Base-by-base conservation (phyloP, 2,888 invertebrate species). In the Acleris holmiana region DNA sequence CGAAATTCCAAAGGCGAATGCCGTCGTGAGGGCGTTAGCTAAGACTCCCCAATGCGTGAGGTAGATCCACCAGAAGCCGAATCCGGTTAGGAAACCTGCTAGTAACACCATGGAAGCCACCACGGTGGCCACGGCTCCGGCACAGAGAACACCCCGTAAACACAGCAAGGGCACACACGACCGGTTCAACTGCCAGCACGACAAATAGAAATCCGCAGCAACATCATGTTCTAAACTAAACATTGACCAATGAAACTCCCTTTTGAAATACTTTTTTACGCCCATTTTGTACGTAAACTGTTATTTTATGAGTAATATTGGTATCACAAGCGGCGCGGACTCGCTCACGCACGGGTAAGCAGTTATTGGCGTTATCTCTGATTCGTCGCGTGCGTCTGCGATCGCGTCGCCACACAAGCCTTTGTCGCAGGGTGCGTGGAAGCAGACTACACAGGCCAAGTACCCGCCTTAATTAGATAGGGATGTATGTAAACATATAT, bases 11-110 rank as follows among this genome's bases (percentile, higher is more conserved):
- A 82, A 77, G 4, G 80, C 88, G 21, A 85, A 74, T 41, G 78
- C 83, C 17, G 86, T 73, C 6, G 86, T 76, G 0, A 81, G 61
- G 5, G 85, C 78, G 46, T 85, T 88, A 1, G 86, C 69, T 0
- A 86, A 0, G 0, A 91, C 62, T 1, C 91, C 91, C 91, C 91
- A 91, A 66, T 89, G 88, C 13, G 91, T 91, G 71, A 91, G 71
- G 58, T 79, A 91, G 67, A 89, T 83, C n/a, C 79, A 79, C 90
- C 89, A 90, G 57, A 70, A 76, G 0, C 74, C 74, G 0, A 78
- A 66, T 0, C 56, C 21, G 4, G 73, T 53, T 0, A 56, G n/a
- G 7, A 19, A 19, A 1, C 62, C 40, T 3, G 75, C 79, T 19
- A 89, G 40, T 1, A 82, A 67, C 29, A 51, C 46, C 35, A 81